Evolutionary conservation across 2,797 vertebrate species (phyloP).

Genomic region (Coreius guichenoti): DNA sequence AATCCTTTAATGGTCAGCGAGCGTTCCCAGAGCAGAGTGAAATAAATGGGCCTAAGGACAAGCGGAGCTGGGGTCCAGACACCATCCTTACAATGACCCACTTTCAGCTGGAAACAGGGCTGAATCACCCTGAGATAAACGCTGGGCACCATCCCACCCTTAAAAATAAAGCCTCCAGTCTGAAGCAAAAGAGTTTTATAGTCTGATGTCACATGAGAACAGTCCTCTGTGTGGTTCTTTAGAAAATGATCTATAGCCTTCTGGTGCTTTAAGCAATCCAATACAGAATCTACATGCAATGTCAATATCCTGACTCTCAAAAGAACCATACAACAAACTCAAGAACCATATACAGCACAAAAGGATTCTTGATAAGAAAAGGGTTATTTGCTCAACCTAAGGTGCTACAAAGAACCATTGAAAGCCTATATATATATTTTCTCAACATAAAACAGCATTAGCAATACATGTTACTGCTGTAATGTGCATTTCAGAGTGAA

Average conservation of each 20-base stretch:
- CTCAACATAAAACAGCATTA: neutral
- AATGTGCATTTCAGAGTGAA: neutral
- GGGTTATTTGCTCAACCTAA: neutral
- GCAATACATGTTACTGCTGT: neutral
- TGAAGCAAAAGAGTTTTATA: neutral
- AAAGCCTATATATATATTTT: neutral
- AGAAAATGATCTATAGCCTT: neutral
- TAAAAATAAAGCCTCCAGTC: constrained; percentile 10
- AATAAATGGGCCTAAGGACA: constrained; percentile 34
- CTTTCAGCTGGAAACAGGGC: constrained; percentile 35
- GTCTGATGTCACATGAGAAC: constrained; percentile 9
- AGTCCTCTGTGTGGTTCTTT: neutral
- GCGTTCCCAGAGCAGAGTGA: constrained; percentile 25
- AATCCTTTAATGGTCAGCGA: constrained; percentile 24
- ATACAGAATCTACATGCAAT: neutral
- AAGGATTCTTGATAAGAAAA: neutral
- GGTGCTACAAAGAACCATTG: neutral
- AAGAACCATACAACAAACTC: neutral
- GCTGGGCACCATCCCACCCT: constrained; percentile 18
- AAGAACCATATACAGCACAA: neutral
- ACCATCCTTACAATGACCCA: constrained; percentile 48
- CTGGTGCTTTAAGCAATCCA: constrained; percentile 1
- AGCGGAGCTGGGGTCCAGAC: constrained; percentile 15
- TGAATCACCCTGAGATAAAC: constrained; percentile 39
- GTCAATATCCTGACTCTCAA: neutral